Base-by-base conservation (phyloP, 2,113 vertebrate genomes). In the Oxygymnocypris stewartii region DNA sequence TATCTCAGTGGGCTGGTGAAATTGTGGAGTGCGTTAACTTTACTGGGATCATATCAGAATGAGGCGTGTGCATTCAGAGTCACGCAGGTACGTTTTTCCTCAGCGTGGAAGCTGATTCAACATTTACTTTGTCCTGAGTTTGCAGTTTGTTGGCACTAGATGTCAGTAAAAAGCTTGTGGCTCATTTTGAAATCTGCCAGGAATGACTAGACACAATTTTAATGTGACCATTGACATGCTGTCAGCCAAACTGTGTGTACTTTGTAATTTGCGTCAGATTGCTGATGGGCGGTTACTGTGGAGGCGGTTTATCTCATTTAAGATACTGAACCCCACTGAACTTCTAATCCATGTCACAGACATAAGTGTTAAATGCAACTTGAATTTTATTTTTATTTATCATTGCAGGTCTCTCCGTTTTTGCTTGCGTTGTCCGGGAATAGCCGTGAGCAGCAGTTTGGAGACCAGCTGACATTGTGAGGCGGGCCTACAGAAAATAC, bases 11-110 rank as follows among this genome's bases (percentile, higher is more conserved):
- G 96, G 47, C 88, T 98, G 37, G 96, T 96, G 92, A 98, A 96
- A 90, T 88, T 99, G 92, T 99, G 98, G 98, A 98, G 96, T 82
- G 96, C 98, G 81, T 87, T 99, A 67, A 98, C 97, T 0, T 91
- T 99, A 84, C 90, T 97, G 67, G 96, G 97, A 85, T 95, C 85
- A 42, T 97, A 95, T 89, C 94, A 97, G 92, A 93, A 95, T 90
- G 95, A 94, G 89, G 89, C 90, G 25, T 99, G 98, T 90, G 96
- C 96, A 83, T 96, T 98, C 90, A 95, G 96, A 85, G 96, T 99
- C 65, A 92, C 94, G 86, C 98, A 99, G 97, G 97, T 99, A 93
- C 91, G 86, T n/a, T 81, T 51, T 2, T 80, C 3, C 12, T 23
- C 25, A 65, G 13, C 11, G 40, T 81, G 69, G 40, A 65, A 57